Conservation (phyloP, 2,113 vertebrate genomes). For the Setophaga coronata region DNA sequence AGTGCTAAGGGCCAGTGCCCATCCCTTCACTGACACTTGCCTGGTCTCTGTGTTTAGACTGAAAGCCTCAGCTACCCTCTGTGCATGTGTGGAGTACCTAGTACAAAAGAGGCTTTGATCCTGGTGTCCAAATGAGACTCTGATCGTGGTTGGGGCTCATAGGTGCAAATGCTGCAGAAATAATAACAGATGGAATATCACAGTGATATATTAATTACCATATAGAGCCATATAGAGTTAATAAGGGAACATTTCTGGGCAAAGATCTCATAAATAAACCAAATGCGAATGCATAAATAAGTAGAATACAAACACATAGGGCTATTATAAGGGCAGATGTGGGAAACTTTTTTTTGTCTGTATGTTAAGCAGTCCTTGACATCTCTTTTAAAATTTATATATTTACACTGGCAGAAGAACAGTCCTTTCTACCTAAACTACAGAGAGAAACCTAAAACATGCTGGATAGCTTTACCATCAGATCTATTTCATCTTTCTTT, state of each 20-base stretch:
- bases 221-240: constrained; percentile 22
- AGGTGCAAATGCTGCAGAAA: constrained; percentile 30
- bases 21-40: background rate
- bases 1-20: background rate
- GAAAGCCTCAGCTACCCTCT: background rate
- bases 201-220: constrained; percentile 30
- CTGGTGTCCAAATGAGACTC: background rate
- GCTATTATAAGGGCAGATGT: constrained; percentile 42
- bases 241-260: constrained; percentile 16
- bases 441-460: constrained; percentile 2
- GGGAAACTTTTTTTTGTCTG: constrained; percentile 44
- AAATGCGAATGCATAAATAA: constrained; percentile 60
- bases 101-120: constrained; percentile 50
- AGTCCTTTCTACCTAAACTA: constrained; percentile 38
- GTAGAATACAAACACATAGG: constrained; percentile 46
- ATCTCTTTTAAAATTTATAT: constrained; percentile 46
- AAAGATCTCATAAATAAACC: constrained; percentile 61
- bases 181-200: constrained; percentile 55
- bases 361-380: constrained; percentile 52
- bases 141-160: background rate
- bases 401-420: constrained; percentile 60
- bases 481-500: constrained; percentile 31
- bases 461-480: constrained; percentile 2
- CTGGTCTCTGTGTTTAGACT: background rate
- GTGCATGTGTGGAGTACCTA: background rate